phyloP scores from a whole-genome alignment of 2,797 vertebrate species.

The Nyctalus aviator region DNA sequence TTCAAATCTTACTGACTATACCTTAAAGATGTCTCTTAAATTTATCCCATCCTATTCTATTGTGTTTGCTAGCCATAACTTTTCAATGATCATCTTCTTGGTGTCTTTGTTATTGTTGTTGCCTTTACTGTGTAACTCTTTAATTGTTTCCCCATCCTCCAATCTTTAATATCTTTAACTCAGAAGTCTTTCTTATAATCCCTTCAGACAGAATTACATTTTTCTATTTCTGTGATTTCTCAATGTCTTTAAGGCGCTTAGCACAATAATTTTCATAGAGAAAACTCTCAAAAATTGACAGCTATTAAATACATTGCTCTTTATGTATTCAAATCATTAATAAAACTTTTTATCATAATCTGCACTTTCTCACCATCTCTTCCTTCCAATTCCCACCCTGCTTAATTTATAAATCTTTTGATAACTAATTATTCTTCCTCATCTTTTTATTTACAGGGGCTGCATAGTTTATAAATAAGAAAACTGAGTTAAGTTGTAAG shows the following conservation, averaged over 20 bases:
- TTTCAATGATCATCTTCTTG: not conserved
- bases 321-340: not conserved
- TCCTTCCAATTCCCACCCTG: not conserved
- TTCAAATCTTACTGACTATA: not conserved
- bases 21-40: not conserved
- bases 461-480: not conserved
- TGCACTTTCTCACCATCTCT: not conserved
- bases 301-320: not conserved
- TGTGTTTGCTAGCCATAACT: not conserved
- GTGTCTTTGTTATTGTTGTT: not conserved
- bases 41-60: not conserved
- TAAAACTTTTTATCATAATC: not conserved
- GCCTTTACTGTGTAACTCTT: not conserved
- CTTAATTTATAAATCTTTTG: not conserved
- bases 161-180: not conserved
- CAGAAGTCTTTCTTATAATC: not conserved
- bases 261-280: not conserved
- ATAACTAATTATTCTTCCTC: not conserved
- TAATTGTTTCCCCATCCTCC: not conserved
- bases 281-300: not conserved
- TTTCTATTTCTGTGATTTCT: not conserved
- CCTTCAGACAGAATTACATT: not conserved
- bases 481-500: not conserved
- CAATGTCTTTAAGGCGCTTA: not conserved
- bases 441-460: not conserved